Evolutionary conservation across 2,888 invertebrate species (phyloP), one percentile per base, ranked within the genome.

Genomic region (Napeogenes inachia): DNA sequence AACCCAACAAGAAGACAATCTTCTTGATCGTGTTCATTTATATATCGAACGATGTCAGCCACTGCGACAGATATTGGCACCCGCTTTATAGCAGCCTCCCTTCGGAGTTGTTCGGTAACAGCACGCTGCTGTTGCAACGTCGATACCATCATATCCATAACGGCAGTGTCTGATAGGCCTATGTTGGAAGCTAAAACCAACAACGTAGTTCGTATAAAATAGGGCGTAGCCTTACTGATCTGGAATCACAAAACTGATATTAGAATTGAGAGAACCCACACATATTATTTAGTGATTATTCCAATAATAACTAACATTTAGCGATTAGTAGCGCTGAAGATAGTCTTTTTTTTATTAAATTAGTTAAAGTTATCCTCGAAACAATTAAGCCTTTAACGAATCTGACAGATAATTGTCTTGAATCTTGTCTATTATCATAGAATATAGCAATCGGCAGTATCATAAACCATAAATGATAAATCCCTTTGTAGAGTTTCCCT

Each of bases 1-100:
- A 98, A 98, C 45, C 98, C 98, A 70, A 96, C 96, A 69, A 98
- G 92, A 56, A 98, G 93, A 77, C 96, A 98, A 87, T 98, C 98
- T 78, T 98, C 98, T 74, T 96, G 95, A 78, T 97, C 96, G 78
- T 98, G 97, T 75, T 98, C 97, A 54, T 94, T 93, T 70, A 98
- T 96, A 80, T 94, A 98, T 80, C 97, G 96, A 80, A 98, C 95
- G 73, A 98, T 97, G 75, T 98, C 96, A 70, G 95, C 94, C 63
- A 98, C 96, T n/a, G 97, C 98, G 74, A 95, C 95, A 45, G 98
- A 97, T 33, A 97, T 95, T 54, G 95, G 94, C 76, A 97, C 94
- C 62, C 98, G 93, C 78, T 95, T 96, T 63, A 98, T 93, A 54
- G 95, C 94, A 59, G 97, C 97, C 86, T 98, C 98, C 59, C 98